Evolutionary conservation across 30 jellyfish, hydroid and myxozoan species (phyloP), one percentile per base, ranked within the genome.

Genomic region (Chrysaora quinquecirrha): DNA sequence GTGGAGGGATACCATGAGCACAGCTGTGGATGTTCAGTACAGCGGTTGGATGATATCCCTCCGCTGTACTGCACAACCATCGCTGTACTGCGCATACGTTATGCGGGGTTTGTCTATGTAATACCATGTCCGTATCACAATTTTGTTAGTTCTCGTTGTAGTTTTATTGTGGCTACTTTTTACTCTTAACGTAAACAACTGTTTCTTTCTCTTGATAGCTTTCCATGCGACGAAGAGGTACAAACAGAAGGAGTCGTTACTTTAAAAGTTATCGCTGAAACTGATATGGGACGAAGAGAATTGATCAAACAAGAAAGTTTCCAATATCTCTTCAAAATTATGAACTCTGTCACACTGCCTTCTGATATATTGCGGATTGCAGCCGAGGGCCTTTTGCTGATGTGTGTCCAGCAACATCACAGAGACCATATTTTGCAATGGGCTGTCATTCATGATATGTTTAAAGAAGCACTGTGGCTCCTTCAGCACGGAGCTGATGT

Each of bases 161-260:
- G n/a, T n/a, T n/a, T n/a, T n/a, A n/a, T n/a, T n/a, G n/a, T n/a
- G n/a, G n/a, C n/a, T n/a, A n/a, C n/a, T n/a, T n/a, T n/a, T n/a
- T n/a, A n/a, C n/a, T n/a, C n/a, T n/a, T n/a, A n/a, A n/a, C n/a
- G n/a, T n/a, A n/a, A n/a, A n/a, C n/a, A n/a, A n/a, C n/a, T n/a
- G n/a, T n/a, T n/a, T n/a, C n/a, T n/a, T n/a, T n/a, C n/a, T n/a
- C n/a, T n/a, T n/a, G n/a, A n/a, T 50, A 94, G 99, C 48, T 87
- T 87, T 71, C 84, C 89, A 1, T 82, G 71, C 46, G 86, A 82
- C 69, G 68, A 14, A 18, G 86, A 72, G 21, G 78, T 94, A 0
- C 93, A 79, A 78, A 66, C 88, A 0, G 99, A 94, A 69, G 97
- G 90, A 18, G 87, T 75, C 29, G 89, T 87, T 32, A 85, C 99